Evolutionary conservation across 2,797 vertebrate genomes (phyloP).

Genomic region (Acrossocheilus wenchowensis): DNA sequence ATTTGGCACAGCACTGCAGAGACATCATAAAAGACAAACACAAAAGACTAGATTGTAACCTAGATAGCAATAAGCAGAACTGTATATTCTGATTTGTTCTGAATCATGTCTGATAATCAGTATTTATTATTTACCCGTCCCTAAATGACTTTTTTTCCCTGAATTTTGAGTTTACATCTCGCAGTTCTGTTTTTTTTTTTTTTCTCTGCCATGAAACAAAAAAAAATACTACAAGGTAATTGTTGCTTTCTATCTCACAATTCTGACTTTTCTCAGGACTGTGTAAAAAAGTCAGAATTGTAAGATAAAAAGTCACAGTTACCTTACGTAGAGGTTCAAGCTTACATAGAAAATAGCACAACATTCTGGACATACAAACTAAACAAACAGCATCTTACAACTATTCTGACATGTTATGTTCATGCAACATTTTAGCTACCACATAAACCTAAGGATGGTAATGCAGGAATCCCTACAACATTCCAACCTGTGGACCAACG

Average conservation of each 20-base stretch:
- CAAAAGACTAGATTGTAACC: neutral
- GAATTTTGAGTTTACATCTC: neutral
- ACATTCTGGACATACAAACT: slow-evolving; percentile 27
- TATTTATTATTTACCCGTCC: neutral
- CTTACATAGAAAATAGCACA: slow-evolving; percentile 14
- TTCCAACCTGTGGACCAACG: slow-evolving; percentile 12
- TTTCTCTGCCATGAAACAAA: neutral
- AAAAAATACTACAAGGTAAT: neutral
- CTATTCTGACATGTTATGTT: neutral
- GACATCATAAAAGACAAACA: slow-evolving; percentile 25
- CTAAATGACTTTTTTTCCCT: neutral
- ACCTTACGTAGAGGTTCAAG: neutral
- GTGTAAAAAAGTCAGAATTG: neutral
- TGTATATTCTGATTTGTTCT: slow-evolving; percentile 12
- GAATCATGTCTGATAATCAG: neutral
- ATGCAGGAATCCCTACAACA: slow-evolving; percentile 35
- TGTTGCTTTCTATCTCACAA: neutral
- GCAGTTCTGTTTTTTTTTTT: neutral
- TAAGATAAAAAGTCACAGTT: neutral
- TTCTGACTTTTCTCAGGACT: neutral
- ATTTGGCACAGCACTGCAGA: slow-evolving; percentile 19
- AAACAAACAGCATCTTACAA: slow-evolving; percentile 21
- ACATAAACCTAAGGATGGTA: slow-evolving; percentile 28
- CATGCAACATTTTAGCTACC: slow-evolving; percentile 36
- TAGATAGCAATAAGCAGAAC: neutral